Conservation (phyloP, 2,113 vertebrate genomes). For the Perognathus longimembris region DNA sequence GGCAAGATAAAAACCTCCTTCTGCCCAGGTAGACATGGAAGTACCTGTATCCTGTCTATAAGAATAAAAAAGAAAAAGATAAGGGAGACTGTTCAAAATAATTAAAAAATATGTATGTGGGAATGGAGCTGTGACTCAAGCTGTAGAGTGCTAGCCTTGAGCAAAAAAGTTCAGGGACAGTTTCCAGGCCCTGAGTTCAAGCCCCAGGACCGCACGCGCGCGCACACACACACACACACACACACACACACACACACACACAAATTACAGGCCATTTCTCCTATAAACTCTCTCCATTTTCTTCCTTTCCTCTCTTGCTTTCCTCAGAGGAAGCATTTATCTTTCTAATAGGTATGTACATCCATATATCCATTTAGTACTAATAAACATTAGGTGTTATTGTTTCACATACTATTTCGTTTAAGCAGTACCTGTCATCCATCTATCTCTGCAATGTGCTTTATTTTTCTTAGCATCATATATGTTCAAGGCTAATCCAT, state of each 20-base stretch:
- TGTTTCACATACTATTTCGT: not conserved
- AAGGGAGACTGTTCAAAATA: not conserved
- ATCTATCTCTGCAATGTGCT: not conserved
- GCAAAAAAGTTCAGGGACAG: too few species aligned
- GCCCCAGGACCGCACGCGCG: too few species aligned
- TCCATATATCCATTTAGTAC: not conserved
- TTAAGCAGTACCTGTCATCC: not conserved
- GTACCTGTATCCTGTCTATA: not conserved
- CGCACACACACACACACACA: too few species aligned
- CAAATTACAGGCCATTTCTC: not conserved
- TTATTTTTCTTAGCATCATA: constrained; percentile 9
- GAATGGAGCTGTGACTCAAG: too few species aligned
- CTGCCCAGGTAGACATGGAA: not conserved
- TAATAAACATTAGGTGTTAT: not conserved
- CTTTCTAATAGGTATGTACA: not conserved
- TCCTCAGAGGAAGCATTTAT: not conserved
- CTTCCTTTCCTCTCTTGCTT: not conserved
- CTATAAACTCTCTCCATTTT: not conserved
- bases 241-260: too few species aligned
- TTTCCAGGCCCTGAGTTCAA: too few species aligned
- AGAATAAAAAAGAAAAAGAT: constrained; percentile 48
- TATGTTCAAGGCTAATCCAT: not conserved
- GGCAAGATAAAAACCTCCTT: constrained; percentile 6
- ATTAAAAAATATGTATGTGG: not conserved
- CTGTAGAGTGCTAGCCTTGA: too few species aligned